Conservation (phyloP, 1,140 invertebrate genomes). For the Ectropis grisescens region DNA sequence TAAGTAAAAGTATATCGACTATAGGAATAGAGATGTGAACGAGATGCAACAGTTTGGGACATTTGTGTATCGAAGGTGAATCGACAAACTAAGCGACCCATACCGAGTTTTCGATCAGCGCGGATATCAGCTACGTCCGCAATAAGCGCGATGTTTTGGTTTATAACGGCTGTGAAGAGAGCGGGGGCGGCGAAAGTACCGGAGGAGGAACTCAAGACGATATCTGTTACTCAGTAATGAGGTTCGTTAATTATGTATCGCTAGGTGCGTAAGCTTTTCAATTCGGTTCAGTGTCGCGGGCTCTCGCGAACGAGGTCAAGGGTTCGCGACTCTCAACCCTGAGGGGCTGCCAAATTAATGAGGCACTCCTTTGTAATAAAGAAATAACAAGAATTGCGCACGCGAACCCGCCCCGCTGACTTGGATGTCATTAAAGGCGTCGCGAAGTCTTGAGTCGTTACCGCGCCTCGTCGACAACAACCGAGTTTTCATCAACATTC, state of each 20-base stretch:
- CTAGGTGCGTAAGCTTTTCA: slow-evolving; percentile 56
- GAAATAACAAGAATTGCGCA: slow-evolving; percentile 68
- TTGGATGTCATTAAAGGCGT: slow-evolving; percentile 61
- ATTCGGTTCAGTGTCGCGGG: slow-evolving; percentile 52
- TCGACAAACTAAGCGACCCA: too few species aligned
- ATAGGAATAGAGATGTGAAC: too few species aligned
- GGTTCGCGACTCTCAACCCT: slow-evolving; percentile 59
- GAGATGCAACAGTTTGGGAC: too few species aligned
- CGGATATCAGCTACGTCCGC: too few species aligned
- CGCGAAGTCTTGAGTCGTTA: slow-evolving; percentile 53
- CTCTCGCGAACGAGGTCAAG: slow-evolving; percentile 62
- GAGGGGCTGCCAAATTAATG: slow-evolving; percentile 68
- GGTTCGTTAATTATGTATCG: slow-evolving; percentile 67
- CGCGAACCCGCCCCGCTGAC: slow-evolving; percentile 48
- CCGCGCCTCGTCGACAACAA: slow-evolving; percentile 55
- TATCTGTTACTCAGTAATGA: slow-evolving; percentile 55
- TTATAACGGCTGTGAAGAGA: too few species aligned
- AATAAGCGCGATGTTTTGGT: too few species aligned
- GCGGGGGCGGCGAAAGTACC: not conserved
- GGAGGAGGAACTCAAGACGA: slow-evolving; percentile 3
- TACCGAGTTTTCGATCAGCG: too few species aligned
- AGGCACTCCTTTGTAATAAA: slow-evolving; percentile 69
- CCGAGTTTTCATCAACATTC: slow-evolving; percentile 37
- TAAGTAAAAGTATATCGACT: too few species aligned
- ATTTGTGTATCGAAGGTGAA: too few species aligned